These are phyloP conservation scores for Strigamia maritima DNA, from an alignment of 2,888 invertebrate species.

Conservation along the genomic window DNA sequence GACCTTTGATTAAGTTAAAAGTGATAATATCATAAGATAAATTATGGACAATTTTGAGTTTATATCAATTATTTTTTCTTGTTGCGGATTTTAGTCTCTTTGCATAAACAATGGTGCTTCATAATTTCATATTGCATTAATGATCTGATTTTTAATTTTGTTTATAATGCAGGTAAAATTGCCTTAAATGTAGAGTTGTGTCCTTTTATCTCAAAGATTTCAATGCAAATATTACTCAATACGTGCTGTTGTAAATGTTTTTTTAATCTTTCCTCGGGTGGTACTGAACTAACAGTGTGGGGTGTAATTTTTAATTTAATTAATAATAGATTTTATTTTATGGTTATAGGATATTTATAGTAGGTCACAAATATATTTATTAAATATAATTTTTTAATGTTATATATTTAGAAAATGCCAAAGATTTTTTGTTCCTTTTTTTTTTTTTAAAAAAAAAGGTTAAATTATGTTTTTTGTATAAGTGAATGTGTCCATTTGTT, in stretches of 20 bases:
- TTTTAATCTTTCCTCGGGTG: neutral
- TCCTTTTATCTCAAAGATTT: conserved; percentile 20
- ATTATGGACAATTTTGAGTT: neutral
- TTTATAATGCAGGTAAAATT: conserved; percentile 9
- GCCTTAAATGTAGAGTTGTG: conserved; percentile 29
- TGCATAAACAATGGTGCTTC: neutral
- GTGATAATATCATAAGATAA: neutral
- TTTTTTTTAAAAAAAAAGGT: neutral
- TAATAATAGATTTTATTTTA: conserved; percentile 11
- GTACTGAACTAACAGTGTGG: neutral
- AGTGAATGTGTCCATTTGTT: neutral
- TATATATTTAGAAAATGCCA: neutral
- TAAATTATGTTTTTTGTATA: neutral
- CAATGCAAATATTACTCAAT: conserved; percentile 18
- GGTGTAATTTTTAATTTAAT: neutral
- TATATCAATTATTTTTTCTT: neutral
- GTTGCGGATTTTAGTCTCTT: neutral
- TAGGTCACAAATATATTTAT: conserved; percentile 7
- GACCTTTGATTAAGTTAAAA: conserved; percentile 17
- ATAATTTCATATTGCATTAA: neutral
- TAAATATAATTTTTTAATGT: neutral
- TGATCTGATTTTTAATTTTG: neutral
- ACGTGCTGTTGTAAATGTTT: conserved; percentile 27
- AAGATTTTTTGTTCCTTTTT: neutral
- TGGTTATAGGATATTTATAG: neutral